Evolutionary conservation across 2,113 vertebrate genomes (phyloP), one percentile per base, ranked within the genome.

Genomic region (Leucoraja erinaceus): DNA sequence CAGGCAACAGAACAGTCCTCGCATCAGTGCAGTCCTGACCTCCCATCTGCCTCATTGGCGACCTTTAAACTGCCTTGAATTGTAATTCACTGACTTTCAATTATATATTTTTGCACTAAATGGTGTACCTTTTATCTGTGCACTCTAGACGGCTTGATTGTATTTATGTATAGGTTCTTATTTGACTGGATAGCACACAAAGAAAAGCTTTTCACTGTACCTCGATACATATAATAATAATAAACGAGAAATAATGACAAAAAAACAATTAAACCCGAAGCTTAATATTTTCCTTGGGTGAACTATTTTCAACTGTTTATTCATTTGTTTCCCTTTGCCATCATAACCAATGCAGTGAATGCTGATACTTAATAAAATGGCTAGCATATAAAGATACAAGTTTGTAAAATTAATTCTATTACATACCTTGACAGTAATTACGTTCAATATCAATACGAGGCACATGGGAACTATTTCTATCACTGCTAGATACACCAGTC

Each of bases 361-460:
- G 8, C 81, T 68, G 66, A 68, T 16, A 68, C 66, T 68, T 68
- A 68, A 68, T 68, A 68, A 68, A 59, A 28, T 59, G 54, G 59
- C 54, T 1, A 86, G 28, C 25, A 86, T 61, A 11, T 25, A 59
- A 61, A n/a, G 5, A 12, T 59, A 22, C 74, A 75, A n/a, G 81
- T 86, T 59, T 12, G 8, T 47, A 33, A 90, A 90, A 90, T 68
- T 4, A 90, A 38, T 66, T 90, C 31, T 18, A 47, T 90, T 47
- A 90, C 88, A 90, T 90, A 90, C 88, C 88, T 90, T 4, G 63
- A 70, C 38, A 38, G 66, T 70, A 90, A 31, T 90, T 90, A 70
- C 70, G 28, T 31, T 90, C 88, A 90, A 47, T 9, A 90, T 33
- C 16, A 38, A 90, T 9, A 3, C 70, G n/a, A 22, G 61, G 18